These are phyloP conservation scores for Eudemis profundana DNA, from an alignment of 2,888 invertebrate genomes.

Conservation along the genomic window DNA sequence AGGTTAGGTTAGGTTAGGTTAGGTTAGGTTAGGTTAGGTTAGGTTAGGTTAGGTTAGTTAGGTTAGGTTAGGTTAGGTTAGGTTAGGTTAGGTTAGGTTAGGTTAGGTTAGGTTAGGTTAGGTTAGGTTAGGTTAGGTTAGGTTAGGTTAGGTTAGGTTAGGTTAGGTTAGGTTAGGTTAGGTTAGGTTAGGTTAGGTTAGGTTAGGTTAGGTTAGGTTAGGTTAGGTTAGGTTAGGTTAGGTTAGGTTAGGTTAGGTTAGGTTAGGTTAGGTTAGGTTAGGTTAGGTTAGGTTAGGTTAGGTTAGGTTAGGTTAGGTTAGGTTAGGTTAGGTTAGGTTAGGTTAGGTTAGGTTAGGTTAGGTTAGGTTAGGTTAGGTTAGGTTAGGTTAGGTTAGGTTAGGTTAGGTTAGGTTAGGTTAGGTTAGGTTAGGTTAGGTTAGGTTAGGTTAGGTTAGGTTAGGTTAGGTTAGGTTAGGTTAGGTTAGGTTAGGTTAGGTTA, in stretches of 20 bases:
- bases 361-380: slow-evolving; percentile 14
- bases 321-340: slow-evolving; percentile 14
- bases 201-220: slow-evolving; percentile 29
- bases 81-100: slow-evolving; percentile 30
- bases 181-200: slow-evolving; percentile 29
- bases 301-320: slow-evolving; percentile 14
- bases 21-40: no score
- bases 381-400: slow-evolving; percentile 14
- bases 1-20: no score
- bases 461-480: slow-evolving; percentile 14
- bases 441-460: slow-evolving; percentile 14
- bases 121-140: slow-evolving; percentile 31
- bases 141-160: slow-evolving; percentile 31
- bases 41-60: no score
- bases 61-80: slow-evolving; percentile 30
- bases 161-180: slow-evolving; percentile 31
- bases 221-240: slow-evolving; percentile 16
- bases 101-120: slow-evolving; percentile 31
- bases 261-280: slow-evolving; percentile 13
- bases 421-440: slow-evolving; percentile 14
- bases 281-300: not conserved
- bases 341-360: slow-evolving; percentile 14
- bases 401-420: slow-evolving; percentile 14
- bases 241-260: slow-evolving; percentile 13
- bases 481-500: slow-evolving; percentile 14